Percentiles rank a stretch among this genome's conserved stretches.
These are phyloP conservation scores for Pocillopora meandrina DNA, from an alignment of 92 coral and sea anemone species.

Conservation along the genomic window DNA sequence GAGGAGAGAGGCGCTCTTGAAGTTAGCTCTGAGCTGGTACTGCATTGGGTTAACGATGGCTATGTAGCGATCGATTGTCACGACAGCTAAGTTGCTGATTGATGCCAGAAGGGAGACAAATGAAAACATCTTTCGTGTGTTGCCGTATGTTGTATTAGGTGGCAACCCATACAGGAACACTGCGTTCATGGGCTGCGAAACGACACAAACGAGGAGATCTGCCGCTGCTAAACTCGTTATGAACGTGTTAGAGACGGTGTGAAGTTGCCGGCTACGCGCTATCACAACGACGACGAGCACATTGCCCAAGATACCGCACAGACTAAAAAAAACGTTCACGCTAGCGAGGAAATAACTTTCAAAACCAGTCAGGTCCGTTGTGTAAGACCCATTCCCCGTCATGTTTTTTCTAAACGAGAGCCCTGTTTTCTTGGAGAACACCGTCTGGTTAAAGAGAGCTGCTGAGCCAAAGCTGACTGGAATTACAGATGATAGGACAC, in stretches of 20 bases:
- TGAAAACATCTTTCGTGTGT: constrained; percentile 70
- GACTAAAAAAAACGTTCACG: constrained; percentile 77
- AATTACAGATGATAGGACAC: not conserved
- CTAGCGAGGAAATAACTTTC: constrained; percentile 39
- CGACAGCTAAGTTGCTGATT: constrained; percentile 81
- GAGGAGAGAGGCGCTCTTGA: constrained; percentile 48
- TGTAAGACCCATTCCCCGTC: not conserved
- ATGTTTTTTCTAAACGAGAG: not conserved
- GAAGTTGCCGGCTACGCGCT: constrained; percentile 63
- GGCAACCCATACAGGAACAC: constrained; percentile 61
- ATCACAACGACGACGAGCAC: constrained; percentile 74
- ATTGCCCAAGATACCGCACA: constrained; percentile 83
- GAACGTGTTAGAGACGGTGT: constrained; percentile 76
- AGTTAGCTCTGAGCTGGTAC: constrained; percentile 71
- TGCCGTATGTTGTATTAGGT: constrained; percentile 34
- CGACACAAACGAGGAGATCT: constrained; percentile 82
- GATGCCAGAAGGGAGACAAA: constrained; percentile 91
- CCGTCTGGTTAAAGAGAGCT: not conserved
- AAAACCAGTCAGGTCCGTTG: not conserved
- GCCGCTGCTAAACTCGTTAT: constrained; percentile 86
- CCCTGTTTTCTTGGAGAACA: not conserved
- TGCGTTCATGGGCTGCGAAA: constrained; percentile 93
- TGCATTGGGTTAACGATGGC: constrained; percentile 79
- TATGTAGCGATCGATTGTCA: constrained; percentile 87
- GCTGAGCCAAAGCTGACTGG: not conserved